A percentile compares a stretch with the other conserved stretches of the same genome.
Evolutionary conservation across 2,888 invertebrate species (phyloP).

Genomic region (Nomada flava): DNA sequence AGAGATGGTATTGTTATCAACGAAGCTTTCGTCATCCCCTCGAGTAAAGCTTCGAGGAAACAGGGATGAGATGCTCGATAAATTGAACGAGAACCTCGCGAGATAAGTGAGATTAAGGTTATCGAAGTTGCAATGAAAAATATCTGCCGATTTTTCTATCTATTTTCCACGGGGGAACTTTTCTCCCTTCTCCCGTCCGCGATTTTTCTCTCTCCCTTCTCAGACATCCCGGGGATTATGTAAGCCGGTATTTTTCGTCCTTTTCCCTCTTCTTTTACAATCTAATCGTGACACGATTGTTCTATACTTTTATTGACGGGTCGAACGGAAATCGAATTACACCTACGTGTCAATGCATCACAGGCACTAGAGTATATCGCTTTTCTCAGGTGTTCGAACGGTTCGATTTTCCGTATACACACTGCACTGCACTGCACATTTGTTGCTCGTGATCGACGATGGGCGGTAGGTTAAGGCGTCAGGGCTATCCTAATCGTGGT

Average conservation of each 20-base stretch:
- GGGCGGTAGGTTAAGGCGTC: constrained; percentile 29
- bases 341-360: not conserved
- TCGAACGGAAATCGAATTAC: constrained; percentile 42
- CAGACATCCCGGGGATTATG: not conserved
- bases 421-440: not conserved
- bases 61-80: not conserved
- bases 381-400: constrained; percentile 2
- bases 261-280: constrained; percentile 10
- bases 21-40: no score
- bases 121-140: not conserved
- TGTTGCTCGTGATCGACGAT: constrained; percentile 1
- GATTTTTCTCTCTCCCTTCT: not conserved
- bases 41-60: not conserved
- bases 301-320: constrained; percentile 26
- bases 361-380: not conserved
- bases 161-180: not conserved
- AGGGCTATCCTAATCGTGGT: not conserved
- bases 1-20: not conserved
- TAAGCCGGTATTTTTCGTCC: not conserved
- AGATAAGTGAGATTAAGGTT: constrained; percentile 4
- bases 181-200: not conserved
- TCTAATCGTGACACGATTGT: constrained; percentile 18
- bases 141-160: not conserved
- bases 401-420: not conserved
- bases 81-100: not conserved